Conservation (phyloP, 2,797 vertebrate species). For the Pangasius djambal region DNA sequence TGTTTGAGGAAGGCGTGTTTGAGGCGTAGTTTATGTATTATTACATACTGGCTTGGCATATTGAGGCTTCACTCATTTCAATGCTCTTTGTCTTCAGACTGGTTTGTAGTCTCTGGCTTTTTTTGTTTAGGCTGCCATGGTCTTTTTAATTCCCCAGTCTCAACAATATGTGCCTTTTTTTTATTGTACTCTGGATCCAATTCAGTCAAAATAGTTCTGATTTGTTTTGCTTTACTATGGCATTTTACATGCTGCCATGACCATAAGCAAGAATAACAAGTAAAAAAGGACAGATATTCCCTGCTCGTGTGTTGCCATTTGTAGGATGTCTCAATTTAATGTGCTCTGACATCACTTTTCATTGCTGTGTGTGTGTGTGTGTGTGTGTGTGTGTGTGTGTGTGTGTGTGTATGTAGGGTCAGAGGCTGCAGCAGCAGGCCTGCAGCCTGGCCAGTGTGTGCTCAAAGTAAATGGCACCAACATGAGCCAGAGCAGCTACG, state of each 20-base stretch:
- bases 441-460: slow-evolving; percentile 92
- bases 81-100: neutral
- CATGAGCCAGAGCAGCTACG: slow-evolving; percentile 76
- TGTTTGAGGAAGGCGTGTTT: slow-evolving; percentile 7
- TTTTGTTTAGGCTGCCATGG: slow-evolving; percentile 29
- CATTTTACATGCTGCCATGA: neutral
- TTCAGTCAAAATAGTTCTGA: neutral
- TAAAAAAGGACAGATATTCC: neutral
- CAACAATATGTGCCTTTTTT: neutral
- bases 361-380: slow-evolving; percentile 24
- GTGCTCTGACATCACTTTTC: neutral
- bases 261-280: neutral
- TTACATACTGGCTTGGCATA: slow-evolving; percentile 10
- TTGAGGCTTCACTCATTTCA: neutral
- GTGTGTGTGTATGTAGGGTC: slow-evolving; percentile 76
- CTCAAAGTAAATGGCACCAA: slow-evolving; percentile 92
- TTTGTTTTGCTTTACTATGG: neutral
- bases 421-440: slow-evolving; percentile 84
- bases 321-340: neutral
- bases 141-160: slow-evolving; percentile 8
- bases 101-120: neutral
- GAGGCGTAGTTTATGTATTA: slow-evolving; percentile 23
- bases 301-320: neutral
- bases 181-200: neutral
- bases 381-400: slow-evolving; percentile 26